Conservation (phyloP, 2,888 invertebrate species). For the Phasia obesa region DNA sequence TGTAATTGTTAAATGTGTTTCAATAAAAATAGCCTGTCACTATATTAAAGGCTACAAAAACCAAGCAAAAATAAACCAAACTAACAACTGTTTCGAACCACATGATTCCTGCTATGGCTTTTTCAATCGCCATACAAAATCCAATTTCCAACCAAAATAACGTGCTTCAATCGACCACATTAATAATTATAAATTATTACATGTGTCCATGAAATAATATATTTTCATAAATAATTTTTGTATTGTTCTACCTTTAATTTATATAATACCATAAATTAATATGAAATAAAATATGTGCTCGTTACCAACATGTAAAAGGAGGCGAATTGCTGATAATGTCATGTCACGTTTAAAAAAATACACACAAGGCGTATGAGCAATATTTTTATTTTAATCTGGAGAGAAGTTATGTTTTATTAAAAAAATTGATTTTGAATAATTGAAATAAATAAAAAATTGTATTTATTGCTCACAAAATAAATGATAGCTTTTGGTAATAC, state of each 20-base stretch:
- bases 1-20: constrained; percentile 25
- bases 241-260: not conserved
- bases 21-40: constrained; percentile 27
- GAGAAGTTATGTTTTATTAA: too few relatives aligned
- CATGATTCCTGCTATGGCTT: constrained; percentile 2
- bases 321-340: not conserved
- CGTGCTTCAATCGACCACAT: not conserved
- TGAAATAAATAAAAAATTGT: too few relatives aligned
- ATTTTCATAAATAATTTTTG: not conserved
- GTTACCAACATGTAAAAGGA: not conserved
- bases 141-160: not conserved
- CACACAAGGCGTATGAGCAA: not conserved
- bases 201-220: not conserved
- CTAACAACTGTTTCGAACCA: not conserved
- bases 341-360: too few relatives aligned
- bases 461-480: too few relatives aligned
- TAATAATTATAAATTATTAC: constrained; percentile 20
- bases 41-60: not conserved
- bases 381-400: too few relatives aligned
- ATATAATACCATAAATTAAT: not conserved
- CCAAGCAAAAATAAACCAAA: constrained; percentile 17
- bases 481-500: too few relatives aligned
- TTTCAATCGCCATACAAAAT: not conserved
- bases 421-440: too few relatives aligned
- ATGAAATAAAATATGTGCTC: not conserved